A percentile compares a stretch with the other conserved stretches of the same genome.
These are phyloP conservation scores for Pygmarrhopalites habei DNA, from an alignment of 1,140 invertebrate genomes.

Conservation along the genomic window DNA sequence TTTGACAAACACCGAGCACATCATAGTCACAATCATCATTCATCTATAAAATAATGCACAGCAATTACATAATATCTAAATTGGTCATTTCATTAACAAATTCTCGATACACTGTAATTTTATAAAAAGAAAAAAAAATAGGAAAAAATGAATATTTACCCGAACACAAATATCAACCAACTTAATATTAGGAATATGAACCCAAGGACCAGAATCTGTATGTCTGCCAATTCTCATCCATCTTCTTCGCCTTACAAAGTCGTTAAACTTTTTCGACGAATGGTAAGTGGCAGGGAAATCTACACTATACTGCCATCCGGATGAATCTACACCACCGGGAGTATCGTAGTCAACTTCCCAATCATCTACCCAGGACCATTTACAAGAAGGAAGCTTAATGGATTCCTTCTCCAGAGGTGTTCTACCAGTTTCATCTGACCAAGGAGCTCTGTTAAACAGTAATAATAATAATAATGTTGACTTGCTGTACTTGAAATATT, in stretches of 20 bases:
- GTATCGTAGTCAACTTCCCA: slow-evolving; percentile 84
- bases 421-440: slow-evolving; percentile 77
- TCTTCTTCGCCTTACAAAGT: slow-evolving; percentile 73
- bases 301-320: slow-evolving; percentile 86
- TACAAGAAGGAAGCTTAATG: slow-evolving; percentile 71
- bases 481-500: too few species aligned
- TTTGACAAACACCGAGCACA: slow-evolving; percentile 72
- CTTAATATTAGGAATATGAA: slow-evolving; percentile 72
- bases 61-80: slow-evolving; percentile 33
- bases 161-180: slow-evolving; percentile 71
- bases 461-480: too few species aligned
- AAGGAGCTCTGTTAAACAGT: slow-evolving; percentile 69
- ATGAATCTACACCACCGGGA: slow-evolving; percentile 73
- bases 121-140: too few species aligned
- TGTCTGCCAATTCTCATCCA: slow-evolving; percentile 78
- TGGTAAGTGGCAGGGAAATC: slow-evolving; percentile 83
- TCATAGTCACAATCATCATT: slow-evolving; percentile 48
- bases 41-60: slow-evolving; percentile 39
- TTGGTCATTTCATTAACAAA: too few species aligned
- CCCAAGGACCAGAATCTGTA: slow-evolving; percentile 77
- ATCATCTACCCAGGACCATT: slow-evolving; percentile 79
- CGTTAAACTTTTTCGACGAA: slow-evolving; percentile 72
- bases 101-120: too few species aligned
- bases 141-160: too few species aligned
- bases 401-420: slow-evolving; percentile 74